A percentile compares a stretch with the other conserved stretches of the same genome.
phyloP scores from a whole-genome alignment of 2,888 invertebrate genomes.

The Machimus rusticus region DNA sequence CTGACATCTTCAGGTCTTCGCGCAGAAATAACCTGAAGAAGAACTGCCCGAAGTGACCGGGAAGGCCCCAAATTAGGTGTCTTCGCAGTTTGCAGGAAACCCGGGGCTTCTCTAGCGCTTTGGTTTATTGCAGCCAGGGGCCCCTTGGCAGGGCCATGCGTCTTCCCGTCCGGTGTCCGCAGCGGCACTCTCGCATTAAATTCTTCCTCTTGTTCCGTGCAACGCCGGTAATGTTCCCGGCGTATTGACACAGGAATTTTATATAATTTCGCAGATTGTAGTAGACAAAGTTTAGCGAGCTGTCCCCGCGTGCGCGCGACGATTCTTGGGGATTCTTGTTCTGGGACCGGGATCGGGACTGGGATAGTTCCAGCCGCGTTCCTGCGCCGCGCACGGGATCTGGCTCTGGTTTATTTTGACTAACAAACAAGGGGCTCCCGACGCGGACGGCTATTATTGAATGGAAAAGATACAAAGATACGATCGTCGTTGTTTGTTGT shows the following conservation, averaged over 20 bases:
- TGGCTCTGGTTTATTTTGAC: slow-evolving; percentile 27
- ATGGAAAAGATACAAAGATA: slow-evolving; percentile 41
- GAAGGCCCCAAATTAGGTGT: background rate
- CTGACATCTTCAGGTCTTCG: background rate
- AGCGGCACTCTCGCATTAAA: background rate
- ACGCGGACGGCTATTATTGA: slow-evolving; percentile 40
- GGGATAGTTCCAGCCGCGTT: slow-evolving; percentile 9
- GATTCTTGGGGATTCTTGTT: slow-evolving; percentile 1
- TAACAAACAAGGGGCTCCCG: slow-evolving; percentile 30
- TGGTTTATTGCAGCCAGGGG: background rate
- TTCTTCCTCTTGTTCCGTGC: background rate
- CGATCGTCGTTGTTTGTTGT: slow-evolving; percentile 40
- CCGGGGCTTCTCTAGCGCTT: background rate
- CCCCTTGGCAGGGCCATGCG: background rate
- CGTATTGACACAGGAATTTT: slow-evolving; percentile 38
- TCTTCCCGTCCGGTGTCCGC: background rate
- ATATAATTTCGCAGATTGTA: slow-evolving; percentile 35
- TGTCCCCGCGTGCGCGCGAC: background rate
- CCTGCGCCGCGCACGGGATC: background rate
- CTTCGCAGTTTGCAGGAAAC: background rate
- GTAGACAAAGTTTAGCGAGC: background rate
- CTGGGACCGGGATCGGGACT: background rate
- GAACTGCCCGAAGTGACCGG: background rate
- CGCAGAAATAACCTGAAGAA: background rate
- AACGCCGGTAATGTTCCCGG: slow-evolving; percentile 24